These are phyloP conservation scores for Ariopsis seemanni DNA, from an alignment of 2,113 vertebrate species.

Conservation along the genomic window DNA sequence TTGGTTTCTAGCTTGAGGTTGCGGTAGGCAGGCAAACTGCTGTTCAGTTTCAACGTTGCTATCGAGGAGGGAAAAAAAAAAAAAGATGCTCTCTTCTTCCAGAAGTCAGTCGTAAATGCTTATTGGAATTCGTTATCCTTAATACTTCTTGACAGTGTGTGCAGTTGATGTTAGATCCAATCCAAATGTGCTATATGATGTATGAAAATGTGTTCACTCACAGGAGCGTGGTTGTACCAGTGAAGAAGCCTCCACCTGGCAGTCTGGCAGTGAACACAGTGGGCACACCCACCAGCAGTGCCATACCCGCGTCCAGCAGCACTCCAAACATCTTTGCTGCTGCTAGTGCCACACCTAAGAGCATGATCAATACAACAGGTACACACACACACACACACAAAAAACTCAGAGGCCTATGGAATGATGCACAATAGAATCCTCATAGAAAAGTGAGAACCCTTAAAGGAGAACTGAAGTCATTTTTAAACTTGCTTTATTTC, in stretches of 20 bases:
- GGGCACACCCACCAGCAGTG: constrained; percentile 82
- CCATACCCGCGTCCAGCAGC: constrained; percentile 82
- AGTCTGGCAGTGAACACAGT: constrained; percentile 94
- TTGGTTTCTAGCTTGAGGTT: neutral
- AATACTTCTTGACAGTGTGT: too few species aligned
- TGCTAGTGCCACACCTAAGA: constrained; percentile 93
- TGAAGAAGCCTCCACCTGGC: constrained; percentile 94
- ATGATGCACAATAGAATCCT: neutral
- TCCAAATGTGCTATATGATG: neutral
- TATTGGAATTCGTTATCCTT: neutral
- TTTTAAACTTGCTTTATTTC: too few species aligned
- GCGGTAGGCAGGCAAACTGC: neutral
- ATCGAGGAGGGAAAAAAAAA: neutral
- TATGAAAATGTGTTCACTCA: constrained; percentile 27
- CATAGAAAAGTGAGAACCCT: too few species aligned
- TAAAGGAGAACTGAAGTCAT: too few species aligned
- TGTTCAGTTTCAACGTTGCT: neutral
- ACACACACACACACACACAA: neutral
- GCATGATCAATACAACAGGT: constrained; percentile 98
- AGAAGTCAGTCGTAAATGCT: neutral
- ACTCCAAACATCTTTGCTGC: constrained; percentile 95
- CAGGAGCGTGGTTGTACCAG: constrained; percentile 96
- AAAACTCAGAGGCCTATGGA: neutral
- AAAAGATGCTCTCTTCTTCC: neutral
- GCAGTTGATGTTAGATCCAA: neutral